Evolutionary conservation across 2,113 vertebrate species (phyloP).

Genomic region (Pleuronectes platessa): DNA sequence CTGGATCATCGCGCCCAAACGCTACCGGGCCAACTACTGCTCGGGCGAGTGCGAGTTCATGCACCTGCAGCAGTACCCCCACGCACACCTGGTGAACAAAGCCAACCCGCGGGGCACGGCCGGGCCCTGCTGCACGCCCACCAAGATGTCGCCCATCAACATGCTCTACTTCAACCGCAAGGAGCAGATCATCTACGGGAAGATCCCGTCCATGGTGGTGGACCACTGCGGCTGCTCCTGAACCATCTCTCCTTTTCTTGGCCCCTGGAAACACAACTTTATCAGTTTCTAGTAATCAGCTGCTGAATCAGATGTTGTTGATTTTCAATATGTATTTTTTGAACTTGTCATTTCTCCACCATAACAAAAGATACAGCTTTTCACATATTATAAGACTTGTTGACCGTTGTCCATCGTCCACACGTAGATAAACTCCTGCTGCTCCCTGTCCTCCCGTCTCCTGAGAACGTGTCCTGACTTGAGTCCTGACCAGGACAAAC

Average conservation of each 20-base stretch:
- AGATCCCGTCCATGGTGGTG: constrained; percentile 98
- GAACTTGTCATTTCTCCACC: neutral
- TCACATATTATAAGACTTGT: too few relatives aligned
- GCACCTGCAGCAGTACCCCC: constrained; percentile 96
- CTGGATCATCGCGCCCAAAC: constrained; percentile 98
- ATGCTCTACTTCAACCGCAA: constrained; percentile 99
- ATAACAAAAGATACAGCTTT: neutral
- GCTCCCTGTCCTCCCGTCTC: constrained; percentile 40
- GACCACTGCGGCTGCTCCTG: constrained; percentile 98
- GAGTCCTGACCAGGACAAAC: constrained; percentile 59
- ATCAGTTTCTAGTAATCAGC: neutral
- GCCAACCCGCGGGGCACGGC: constrained; percentile 93
- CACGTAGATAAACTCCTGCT: constrained; percentile 22
- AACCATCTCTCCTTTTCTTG: constrained; percentile 43
- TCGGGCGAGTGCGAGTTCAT: constrained; percentile 97
- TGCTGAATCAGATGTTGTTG: neutral
- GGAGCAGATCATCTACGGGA: constrained; percentile 98
- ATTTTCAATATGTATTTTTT: neutral
- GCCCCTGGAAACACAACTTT: neutral
- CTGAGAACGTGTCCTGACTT: constrained; percentile 57
- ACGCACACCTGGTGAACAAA: constrained; percentile 96
- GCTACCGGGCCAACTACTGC: constrained; percentile 98
- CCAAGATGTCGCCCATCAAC: constrained; percentile 99
- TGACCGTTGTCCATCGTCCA: neutral
- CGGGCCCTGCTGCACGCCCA: constrained; percentile 96